Percentiles rank a stretch among this genome's conserved stretches.
phyloP scores from a whole-genome alignment of 64 coral and sea anemone genomes.

The Platygyra sinensis region DNA sequence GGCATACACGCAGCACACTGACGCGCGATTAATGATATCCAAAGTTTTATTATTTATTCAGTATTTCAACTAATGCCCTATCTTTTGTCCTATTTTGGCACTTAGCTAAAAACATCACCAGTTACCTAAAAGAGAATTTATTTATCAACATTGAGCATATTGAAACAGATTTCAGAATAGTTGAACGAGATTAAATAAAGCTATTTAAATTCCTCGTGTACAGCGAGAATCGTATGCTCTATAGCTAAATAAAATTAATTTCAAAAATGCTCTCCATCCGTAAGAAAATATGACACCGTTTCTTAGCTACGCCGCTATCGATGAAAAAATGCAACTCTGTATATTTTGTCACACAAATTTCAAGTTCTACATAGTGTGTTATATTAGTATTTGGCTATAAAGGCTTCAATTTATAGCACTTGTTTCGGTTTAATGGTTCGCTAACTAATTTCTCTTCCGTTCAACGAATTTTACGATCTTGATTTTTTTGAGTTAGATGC shows the following conservation, averaged over 20 bases:
- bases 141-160: no score
- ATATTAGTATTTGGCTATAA: background rate
- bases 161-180: no score
- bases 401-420: background rate
- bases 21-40: no score
- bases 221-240: background rate
- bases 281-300: background rate
- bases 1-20: no score
- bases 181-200: background rate
- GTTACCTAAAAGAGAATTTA: no score
- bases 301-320: background rate
- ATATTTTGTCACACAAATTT: background rate
- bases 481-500: no score
- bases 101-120: no score
- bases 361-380: background rate
- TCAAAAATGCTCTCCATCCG: background rate
- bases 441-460: background rate
- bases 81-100: no score
- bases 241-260: background rate
- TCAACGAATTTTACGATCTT: no score
- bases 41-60: no score
- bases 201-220: background rate
- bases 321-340: background rate
- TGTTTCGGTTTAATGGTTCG: background rate
- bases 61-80: no score